Evolutionary conservation across 2,113 vertebrate species (phyloP), one percentile per base, ranked within the genome.

Genomic region (Chlorodrepanis virens): DNA sequence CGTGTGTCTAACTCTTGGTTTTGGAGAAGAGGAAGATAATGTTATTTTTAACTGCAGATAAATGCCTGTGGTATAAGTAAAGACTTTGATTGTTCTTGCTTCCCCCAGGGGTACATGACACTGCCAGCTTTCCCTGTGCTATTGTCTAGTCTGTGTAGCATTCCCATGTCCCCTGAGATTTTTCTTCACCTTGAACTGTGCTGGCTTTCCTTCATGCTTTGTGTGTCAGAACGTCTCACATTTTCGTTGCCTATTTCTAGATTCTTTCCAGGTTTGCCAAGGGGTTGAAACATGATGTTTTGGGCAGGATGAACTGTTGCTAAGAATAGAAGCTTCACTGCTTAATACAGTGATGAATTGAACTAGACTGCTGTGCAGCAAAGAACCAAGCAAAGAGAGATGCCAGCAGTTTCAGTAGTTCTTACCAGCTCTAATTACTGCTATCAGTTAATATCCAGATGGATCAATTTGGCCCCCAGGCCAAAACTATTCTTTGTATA

Each of bases 241-340:
- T 72, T 88, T 77, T 70, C 11, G 5, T 33, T 92, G 67, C 50
- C 28, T 84, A 10, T 83, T 92, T 90, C 54, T 77, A 89, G 68
- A 61, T 35, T 61, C n/a, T 81, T 87, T 87, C 77, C 65, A 91
- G 81, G 92, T 87, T 97, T 93, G 59, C 44, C 40, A 77, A 10
- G 10, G 42, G 35, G 7, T 54, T 83, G 54, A 82, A 88, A 83
- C 6, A 6, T 20, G 37, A 67, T 81, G 61, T 65, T 95, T 91
- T 83, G 72, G 67, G 40, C 52, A 91, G 49, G 27, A 71, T 72
- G 89, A 87, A 68, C 24, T 60, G 20, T 47, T 74, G 60, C 49
- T 86, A 80, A 82, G 45, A 77, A 74, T 9, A 67, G 69, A 91
- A 50, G 14, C 50, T 90, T 85, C 40, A 27, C 31, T 82, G 40